These are phyloP conservation scores for Cephus spinipes DNA, from an alignment of 2,888 invertebrate species.

Conservation along the genomic window DNA sequence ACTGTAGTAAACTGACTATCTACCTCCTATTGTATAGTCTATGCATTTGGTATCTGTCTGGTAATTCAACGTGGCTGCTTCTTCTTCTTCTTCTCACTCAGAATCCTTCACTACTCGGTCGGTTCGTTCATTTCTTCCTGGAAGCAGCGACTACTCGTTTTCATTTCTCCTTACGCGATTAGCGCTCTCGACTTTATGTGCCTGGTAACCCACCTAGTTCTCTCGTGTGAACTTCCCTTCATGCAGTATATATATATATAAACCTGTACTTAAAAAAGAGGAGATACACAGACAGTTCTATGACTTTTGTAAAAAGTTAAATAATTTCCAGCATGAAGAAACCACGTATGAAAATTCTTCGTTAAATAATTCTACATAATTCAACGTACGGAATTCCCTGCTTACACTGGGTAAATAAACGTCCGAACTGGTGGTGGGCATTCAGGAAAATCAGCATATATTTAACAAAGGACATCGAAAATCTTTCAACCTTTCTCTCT, in stretches of 20 bases:
- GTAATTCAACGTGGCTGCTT: not conserved
- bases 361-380: not conserved
- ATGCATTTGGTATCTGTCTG: not conserved
- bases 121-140: slow-evolving; percentile 47
- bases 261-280: too few relatives aligned
- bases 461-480: slow-evolving; percentile 28
- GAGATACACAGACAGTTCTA: too few relatives aligned
- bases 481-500: slow-evolving; percentile 1
- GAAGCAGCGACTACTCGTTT: slow-evolving; percentile 56
- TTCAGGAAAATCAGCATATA: slow-evolving; percentile 41
- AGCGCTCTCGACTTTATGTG: slow-evolving; percentile 33
- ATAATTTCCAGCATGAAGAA: not conserved
- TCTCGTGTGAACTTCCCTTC: not conserved
- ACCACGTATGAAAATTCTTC: not conserved
- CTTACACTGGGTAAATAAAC: not conserved
- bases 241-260: not conserved
- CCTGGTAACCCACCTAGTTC: not conserved
- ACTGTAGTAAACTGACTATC: not conserved
- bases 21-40: not conserved
- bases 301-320: too few relatives aligned
- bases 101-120: slow-evolving; percentile 24
- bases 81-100: slow-evolving; percentile 13
- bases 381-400: not conserved
- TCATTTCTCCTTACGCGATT: slow-evolving; percentile 63
- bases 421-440: slow-evolving; percentile 20